Evolutionary conservation across 1,140 invertebrate species (phyloP).

Genomic region (Portunus trituberculatus): DNA sequence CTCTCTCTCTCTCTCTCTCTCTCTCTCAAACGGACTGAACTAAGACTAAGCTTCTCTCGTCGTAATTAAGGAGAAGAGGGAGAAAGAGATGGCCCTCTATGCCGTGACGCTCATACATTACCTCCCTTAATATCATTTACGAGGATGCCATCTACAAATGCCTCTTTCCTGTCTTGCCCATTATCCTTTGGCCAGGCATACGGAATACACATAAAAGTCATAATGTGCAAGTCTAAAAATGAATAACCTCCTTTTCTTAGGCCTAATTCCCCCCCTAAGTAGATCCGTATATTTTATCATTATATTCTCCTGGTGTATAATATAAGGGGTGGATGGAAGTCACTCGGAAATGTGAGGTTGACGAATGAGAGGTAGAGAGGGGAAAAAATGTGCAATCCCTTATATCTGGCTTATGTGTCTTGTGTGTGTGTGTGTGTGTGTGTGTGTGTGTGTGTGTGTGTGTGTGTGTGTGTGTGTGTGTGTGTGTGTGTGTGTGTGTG

Average conservation of each 20-base stretch:
- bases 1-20: constrained; percentile 42
- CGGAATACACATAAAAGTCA: constrained; percentile 52
- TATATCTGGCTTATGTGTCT: not conserved
- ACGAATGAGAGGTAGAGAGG: not conserved
- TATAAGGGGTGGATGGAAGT: constrained; percentile 51
- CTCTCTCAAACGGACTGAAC: not conserved
- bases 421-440: not conserved
- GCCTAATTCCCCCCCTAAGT: constrained; percentile 48
- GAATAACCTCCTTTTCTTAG: constrained; percentile 29
- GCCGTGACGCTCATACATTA: constrained; percentile 48
- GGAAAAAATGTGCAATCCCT: constrained; percentile 39
- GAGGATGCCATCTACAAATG: not conserved
- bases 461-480: too few species aligned
- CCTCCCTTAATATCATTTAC: constrained; percentile 51
- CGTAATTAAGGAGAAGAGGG: not conserved
- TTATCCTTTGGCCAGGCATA: constrained; percentile 36
- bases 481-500: too few species aligned
- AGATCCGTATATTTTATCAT: constrained; percentile 8
- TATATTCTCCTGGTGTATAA: not conserved
- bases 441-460: not conserved
- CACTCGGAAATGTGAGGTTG: constrained; percentile 52
- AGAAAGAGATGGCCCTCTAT: not conserved
- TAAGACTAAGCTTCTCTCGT: not conserved
- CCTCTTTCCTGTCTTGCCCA: not conserved
- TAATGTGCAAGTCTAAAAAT: constrained; percentile 27